phyloP scores from a whole-genome alignment of 2,797 vertebrate species.

The Artibeus jamaicensis region DNA sequence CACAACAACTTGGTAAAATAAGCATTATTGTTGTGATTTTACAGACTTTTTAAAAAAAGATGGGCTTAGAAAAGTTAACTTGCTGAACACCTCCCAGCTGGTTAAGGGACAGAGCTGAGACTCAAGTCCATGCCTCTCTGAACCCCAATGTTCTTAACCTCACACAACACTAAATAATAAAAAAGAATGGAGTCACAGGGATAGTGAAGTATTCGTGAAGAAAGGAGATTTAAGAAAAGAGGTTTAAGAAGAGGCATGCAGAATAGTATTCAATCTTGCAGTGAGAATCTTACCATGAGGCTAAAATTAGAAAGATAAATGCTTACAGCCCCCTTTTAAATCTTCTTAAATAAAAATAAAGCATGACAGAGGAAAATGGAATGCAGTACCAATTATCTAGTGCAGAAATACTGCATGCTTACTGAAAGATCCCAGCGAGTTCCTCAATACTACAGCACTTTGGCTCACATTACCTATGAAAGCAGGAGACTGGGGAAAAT shows the following conservation, averaged over 20 bases:
- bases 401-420: constrained; percentile 52
- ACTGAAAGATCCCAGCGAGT: not conserved
- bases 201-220: not conserved
- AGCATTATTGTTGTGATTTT: not conserved
- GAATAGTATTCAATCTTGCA: constrained; percentile 10
- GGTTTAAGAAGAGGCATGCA: constrained; percentile 31
- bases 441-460: constrained; percentile 25
- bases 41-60: not conserved
- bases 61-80: constrained; percentile 7
- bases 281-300: constrained; percentile 9
- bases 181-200: not conserved
- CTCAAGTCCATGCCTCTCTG: not conserved
- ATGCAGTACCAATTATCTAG: constrained; percentile 42
- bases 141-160: not conserved
- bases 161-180: not conserved
- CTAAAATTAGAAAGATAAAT: constrained; percentile 64
- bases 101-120: constrained; percentile 26
- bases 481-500: not conserved
- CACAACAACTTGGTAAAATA: not conserved
- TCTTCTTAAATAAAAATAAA: constrained; percentile 66
- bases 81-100: not conserved
- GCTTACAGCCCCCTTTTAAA: not conserved
- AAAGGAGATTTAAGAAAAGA: constrained; percentile 36
- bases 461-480: constrained; percentile 8
- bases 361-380: constrained; percentile 49